These are phyloP conservation scores for Phymanthus crucifer DNA, from an alignment of 92 coral and sea anemone species.

Conservation along the genomic window DNA sequence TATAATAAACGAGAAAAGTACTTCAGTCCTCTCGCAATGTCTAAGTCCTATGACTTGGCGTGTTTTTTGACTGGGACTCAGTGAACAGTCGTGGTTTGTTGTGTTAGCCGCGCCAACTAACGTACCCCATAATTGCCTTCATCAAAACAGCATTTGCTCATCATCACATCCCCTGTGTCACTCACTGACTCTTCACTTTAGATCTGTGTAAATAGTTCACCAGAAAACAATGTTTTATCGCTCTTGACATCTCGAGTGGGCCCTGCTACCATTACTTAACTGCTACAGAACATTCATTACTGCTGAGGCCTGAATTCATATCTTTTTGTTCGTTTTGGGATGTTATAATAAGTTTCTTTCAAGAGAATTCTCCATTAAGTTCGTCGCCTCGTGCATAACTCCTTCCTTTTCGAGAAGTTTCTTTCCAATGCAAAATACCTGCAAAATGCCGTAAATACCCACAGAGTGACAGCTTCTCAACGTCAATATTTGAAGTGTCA, in stretches of 20 bases:
- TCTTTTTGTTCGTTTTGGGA: not conserved
- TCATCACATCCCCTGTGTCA: not conserved
- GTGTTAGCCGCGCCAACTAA: too few relatives aligned
- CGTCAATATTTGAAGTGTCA: constrained; percentile 15
- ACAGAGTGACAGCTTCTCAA: not conserved
- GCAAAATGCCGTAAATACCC: not conserved
- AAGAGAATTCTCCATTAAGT: too few relatives aligned
- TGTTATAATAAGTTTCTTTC: not conserved
- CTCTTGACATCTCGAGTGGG: not conserved
- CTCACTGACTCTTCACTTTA: not conserved
- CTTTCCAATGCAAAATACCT: not conserved
- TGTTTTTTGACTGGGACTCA: too few relatives aligned
- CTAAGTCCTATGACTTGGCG: too few relatives aligned
- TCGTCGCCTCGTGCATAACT: not conserved
- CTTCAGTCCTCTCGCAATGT: too few relatives aligned
- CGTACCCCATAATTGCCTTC: not conserved
- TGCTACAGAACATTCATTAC: not conserved
- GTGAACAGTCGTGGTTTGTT: too few relatives aligned
- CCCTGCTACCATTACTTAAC: not conserved
- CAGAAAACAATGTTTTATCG: not conserved
- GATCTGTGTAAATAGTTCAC: not conserved
- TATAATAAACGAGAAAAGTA: too few relatives aligned
- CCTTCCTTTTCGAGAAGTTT: not conserved
- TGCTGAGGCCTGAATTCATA: not conserved
- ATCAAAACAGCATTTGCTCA: constrained; percentile 3